Conservation (phyloP, 2,113 vertebrate species). For the Melospiza georgiana region DNA sequence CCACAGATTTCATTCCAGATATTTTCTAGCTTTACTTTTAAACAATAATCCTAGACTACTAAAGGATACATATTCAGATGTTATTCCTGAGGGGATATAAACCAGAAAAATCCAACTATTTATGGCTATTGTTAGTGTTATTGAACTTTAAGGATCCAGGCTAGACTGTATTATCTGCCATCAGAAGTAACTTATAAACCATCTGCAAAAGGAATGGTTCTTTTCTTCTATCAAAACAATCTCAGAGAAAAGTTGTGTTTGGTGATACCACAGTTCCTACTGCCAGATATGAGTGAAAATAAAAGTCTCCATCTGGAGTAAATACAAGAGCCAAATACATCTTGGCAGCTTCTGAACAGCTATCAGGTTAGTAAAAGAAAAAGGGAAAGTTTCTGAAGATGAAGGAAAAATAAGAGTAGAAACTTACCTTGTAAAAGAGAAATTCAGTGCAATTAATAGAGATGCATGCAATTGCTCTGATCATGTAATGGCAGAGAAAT, state of each 20-base stretch:
- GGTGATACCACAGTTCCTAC: not conserved
- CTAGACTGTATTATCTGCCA: not conserved
- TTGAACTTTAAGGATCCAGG: not conserved
- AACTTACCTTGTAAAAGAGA: not conserved
- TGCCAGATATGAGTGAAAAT: constrained; percentile 23
- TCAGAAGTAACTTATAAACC: not conserved
- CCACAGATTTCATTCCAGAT: not conserved
- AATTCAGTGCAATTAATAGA: not conserved
- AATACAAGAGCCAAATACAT: constrained; percentile 23
- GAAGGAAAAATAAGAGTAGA: not conserved
- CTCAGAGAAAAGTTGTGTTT: constrained; percentile 20
- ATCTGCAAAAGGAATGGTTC: not conserved
- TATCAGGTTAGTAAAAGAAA: not conserved
- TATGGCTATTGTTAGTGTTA: not conserved
- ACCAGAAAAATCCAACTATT: not conserved
- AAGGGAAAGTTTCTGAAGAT: not conserved
- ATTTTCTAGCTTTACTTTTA: not conserved
- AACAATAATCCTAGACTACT: not conserved
- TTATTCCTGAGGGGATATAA: not conserved
- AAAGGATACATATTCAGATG: not conserved
- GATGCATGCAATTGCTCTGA: not conserved
- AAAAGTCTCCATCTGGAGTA: constrained; percentile 17
- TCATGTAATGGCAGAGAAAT: not conserved
- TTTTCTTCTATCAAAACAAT: constrained; percentile 23
- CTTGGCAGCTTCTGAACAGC: not conserved